These are phyloP conservation scores for Scrobipalpa costella DNA, from an alignment of 2,888 invertebrate species.

Conservation along the genomic window DNA sequence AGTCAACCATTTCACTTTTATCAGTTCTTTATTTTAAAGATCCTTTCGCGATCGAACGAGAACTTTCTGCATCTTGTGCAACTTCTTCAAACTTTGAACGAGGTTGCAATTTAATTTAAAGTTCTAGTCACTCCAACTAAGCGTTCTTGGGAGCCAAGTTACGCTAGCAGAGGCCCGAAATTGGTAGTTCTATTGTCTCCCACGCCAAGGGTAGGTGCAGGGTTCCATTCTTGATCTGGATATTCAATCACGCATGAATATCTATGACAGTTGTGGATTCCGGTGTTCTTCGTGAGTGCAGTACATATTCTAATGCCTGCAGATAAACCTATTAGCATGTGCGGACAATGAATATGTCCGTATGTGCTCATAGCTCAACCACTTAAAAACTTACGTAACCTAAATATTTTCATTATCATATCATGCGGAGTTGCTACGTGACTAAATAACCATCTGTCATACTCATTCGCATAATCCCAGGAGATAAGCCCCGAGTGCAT, in stretches of 20 bases:
- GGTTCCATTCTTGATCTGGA: neutral
- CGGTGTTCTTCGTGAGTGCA: too few species aligned
- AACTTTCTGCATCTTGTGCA: constrained; percentile 6
- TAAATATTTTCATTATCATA: neutral
- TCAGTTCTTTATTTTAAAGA: neutral
- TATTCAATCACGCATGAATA: too few species aligned
- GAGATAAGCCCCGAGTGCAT: constrained; percentile 49
- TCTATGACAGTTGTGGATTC: too few species aligned
- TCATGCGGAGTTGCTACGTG: constrained; percentile 41
- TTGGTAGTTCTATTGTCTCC: neutral
- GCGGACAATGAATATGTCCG: neutral
- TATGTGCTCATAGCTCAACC: neutral
- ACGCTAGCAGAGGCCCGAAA: neutral
- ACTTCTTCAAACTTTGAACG: constrained; percentile 9
- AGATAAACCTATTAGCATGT: neutral
- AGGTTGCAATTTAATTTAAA: constrained; percentile 14
- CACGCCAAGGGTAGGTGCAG: neutral
- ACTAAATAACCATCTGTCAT: constrained; percentile 45
- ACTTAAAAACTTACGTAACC: neutral
- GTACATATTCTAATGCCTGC: too few species aligned
- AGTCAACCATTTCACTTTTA: constrained; percentile 4
- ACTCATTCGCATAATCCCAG: constrained; percentile 41
- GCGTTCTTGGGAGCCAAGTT: constrained; percentile 7
- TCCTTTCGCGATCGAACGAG: constrained; percentile 11
- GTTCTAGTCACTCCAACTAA: constrained; percentile 1